Evolutionary conservation across 2,888 invertebrate species (phyloP).

Genomic region (Cephus pulcher): DNA sequence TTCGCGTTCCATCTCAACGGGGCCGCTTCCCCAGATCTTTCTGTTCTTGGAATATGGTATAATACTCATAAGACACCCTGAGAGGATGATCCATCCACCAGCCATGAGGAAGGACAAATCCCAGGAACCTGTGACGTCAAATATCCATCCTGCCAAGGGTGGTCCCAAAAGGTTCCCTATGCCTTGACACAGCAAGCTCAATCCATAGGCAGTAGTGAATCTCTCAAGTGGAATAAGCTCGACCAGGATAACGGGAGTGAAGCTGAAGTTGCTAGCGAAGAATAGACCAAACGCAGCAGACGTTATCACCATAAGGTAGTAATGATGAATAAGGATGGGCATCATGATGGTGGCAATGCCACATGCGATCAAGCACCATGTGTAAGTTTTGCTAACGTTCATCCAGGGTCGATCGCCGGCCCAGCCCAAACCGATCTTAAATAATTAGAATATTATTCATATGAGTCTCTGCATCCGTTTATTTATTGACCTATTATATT

Average conservation of each 20-base stretch:
- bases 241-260: conserved; percentile 90
- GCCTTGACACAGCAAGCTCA: conserved; percentile 90
- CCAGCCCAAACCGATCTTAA: conserved; percentile 84
- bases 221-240: conserved; percentile 89
- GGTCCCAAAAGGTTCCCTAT: conserved; percentile 93
- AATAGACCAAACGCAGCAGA: conserved; percentile 86
- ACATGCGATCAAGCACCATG: conserved; percentile 79
- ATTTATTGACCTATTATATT: not conserved
- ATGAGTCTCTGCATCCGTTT: not conserved
- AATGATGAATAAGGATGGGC: conserved; percentile 69
- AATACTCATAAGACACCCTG: conserved; percentile 77
- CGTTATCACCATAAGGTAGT: conserved; percentile 68
- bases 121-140: conserved; percentile 78
- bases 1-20: conserved; percentile 67
- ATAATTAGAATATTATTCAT: conserved; percentile 16
- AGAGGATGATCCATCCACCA: conserved; percentile 83
- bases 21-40: conserved; percentile 71
- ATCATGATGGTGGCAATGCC: conserved; percentile 74
- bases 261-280: conserved; percentile 91
- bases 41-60: conserved; percentile 77
- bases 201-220: conserved; percentile 92
- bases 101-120: conserved; percentile 84
- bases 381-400: conserved; percentile 86
- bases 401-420: conserved; percentile 88
- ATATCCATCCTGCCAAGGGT: conserved; percentile 85